Conservation (phyloP, 2,888 invertebrate genomes). For the Drosophila mimica region DNA sequence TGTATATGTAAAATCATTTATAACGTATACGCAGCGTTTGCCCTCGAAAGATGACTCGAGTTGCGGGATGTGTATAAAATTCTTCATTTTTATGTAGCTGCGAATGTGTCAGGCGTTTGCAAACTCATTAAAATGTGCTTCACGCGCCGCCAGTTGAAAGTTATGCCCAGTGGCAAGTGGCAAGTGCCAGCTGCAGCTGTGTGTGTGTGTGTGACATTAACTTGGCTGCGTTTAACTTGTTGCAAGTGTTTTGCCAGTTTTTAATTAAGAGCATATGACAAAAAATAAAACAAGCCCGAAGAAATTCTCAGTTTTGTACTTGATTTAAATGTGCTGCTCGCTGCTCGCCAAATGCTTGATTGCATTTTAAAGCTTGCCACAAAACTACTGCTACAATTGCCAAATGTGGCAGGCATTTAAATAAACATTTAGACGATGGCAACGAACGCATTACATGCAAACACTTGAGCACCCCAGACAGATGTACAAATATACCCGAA, state of each 20-base stretch:
- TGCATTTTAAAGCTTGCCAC: conserved; percentile 64
- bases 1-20: conserved; percentile 40
- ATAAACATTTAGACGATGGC: conserved; percentile 69
- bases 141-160: conserved; percentile 55
- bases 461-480: conserved; percentile 64
- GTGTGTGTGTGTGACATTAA: conserved; percentile 24
- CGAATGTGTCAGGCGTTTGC: conserved; percentile 79
- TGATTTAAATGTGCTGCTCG: conserved; percentile 57
- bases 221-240: conserved; percentile 30
- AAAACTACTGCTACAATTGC: conserved; percentile 39
- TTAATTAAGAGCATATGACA: conserved; percentile 58
- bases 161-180: conserved; percentile 48
- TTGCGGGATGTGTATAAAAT: conserved; percentile 24
- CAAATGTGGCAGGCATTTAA: conserved; percentile 73
- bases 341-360: conserved; percentile 39
- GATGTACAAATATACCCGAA: conserved; percentile 57
- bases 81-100: conserved; percentile 54
- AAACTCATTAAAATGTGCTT: conserved; percentile 75
- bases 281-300: neutral
- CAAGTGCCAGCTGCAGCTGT: conserved; percentile 36
- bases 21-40: conserved; percentile 64
- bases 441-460: conserved; percentile 64
- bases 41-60: conserved; percentile 1
- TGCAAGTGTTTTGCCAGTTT: conserved; percentile 28
- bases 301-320: conserved; percentile 14